Evolutionary conservation across 2,113 vertebrate species (phyloP).

Genomic region (Ophthalmolycus amberensis): DNA sequence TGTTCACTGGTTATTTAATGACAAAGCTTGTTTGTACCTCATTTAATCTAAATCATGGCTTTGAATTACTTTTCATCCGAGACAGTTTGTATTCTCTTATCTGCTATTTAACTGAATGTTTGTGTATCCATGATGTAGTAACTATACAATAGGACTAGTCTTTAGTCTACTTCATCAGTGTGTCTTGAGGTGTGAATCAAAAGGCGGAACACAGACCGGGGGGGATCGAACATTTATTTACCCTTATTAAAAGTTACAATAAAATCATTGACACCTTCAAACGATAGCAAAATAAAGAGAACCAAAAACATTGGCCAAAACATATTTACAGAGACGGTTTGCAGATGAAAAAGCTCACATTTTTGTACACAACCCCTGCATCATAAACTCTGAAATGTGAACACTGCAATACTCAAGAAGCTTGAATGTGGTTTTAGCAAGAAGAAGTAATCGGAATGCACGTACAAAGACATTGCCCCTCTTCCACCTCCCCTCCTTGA

Average conservation of each 20-base stretch:
- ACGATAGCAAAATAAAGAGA: constrained; percentile 87
- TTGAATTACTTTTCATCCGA: neutral
- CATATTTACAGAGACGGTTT: constrained; percentile 84
- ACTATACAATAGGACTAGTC: neutral
- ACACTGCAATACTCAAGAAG: constrained; percentile 79
- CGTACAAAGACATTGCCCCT: constrained; percentile 75
- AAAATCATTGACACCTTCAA: constrained; percentile 86
- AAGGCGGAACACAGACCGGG: constrained; percentile 66
- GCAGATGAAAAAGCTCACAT: constrained; percentile 83
- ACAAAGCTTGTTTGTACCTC: neutral
- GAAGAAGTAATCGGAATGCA: constrained; percentile 74
- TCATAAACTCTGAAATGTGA: constrained; percentile 82
- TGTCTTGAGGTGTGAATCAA: constrained; percentile 48
- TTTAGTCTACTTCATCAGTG: neutral
- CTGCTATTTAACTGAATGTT: neutral
- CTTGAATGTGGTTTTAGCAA: constrained; percentile 78
- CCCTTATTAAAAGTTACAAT: constrained; percentile 86
- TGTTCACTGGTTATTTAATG: neutral
- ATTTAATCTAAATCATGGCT: neutral
- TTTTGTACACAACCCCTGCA: constrained; percentile 80
- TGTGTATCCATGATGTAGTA: neutral
- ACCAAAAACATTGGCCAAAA: constrained; percentile 81
- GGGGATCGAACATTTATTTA: constrained; percentile 87
- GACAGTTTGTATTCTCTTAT: too few species aligned
- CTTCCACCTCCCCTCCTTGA: constrained; percentile 67